Base-by-base conservation (phyloP, 2,888 invertebrate genomes). In the Caenorhabditis afra region DNA sequence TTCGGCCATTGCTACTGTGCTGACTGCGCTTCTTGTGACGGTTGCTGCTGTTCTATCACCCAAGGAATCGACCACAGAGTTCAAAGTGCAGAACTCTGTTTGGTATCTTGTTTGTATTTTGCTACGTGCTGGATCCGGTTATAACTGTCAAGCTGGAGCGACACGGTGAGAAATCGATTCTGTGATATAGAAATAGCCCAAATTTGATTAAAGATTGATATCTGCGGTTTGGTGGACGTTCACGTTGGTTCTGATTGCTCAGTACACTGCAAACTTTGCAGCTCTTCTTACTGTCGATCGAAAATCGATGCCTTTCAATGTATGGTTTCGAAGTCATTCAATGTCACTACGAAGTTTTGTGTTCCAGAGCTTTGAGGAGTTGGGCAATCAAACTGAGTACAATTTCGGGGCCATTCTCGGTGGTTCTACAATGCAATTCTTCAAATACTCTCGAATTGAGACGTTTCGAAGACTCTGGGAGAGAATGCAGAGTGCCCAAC, bases 241-340 rank as follows among this genome's bases (percentile, higher is more conserved):
- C 92, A 97, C 97, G 0, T 93, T 98, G 45, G 98, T 98, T 91
- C 96, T 98, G 91, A 95, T 99, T 79, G 96, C 97, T 0, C 98
- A 98, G n/a, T 98, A 98, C 92, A 98, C 98, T 11, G 98, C 98
- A 16, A 95, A 96, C 92, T 92, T 98, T 89, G 98, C 98, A 0
- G 98, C 98, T 1, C 97, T 98, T 91, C 93, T 98, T 50, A 98
- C 98, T 0, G 97, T 98, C 35, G 97, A 98, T 91, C 92, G 97
- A 49, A 87, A 87, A 68, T 85, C 80, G 1, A 84, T 96, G 44
- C 87, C 87, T 1, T 87, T 87, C 52, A 86, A 87, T 66, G 87
- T 87, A 76, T 61, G 65, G 18, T 5, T 52, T 39, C 35, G 39
- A 8, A 10, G 29, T 14, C 11, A 11, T 44, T 29, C 16, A 20